phyloP scores from a whole-genome alignment of 2,797 vertebrate genomes.

The Remorina albescens region DNA sequence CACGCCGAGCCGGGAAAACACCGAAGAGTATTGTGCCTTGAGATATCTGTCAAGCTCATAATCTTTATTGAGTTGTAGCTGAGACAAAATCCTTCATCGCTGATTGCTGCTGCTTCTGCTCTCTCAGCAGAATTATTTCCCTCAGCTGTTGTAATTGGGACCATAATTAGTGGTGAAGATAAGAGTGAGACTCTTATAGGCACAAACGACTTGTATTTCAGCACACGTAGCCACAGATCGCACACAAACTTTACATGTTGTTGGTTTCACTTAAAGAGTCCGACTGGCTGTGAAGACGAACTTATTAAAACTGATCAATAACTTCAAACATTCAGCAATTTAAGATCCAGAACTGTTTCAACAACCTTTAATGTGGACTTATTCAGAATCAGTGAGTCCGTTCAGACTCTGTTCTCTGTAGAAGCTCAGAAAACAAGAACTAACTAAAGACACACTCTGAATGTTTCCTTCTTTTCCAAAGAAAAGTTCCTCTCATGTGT shows the following conservation, averaged over 20 bases:
- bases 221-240: constrained; percentile 58
- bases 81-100: constrained; percentile 44
- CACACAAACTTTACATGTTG: neutral
- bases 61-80: constrained; percentile 64
- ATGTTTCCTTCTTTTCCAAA: too few relatives aligned
- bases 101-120: constrained; percentile 43
- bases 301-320: neutral
- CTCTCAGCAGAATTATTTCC: constrained; percentile 66
- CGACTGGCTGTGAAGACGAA: neutral
- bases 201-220: constrained; percentile 50
- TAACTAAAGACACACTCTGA: too few relatives aligned
- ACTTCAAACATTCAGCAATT: too few relatives aligned
- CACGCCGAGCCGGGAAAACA: constrained; percentile 13
- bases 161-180: constrained; percentile 60
- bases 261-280: neutral
- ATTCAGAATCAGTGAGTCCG: too few relatives aligned
- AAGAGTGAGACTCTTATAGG: constrained; percentile 40
- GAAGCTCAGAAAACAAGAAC: too few relatives aligned
- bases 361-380: too few relatives aligned
- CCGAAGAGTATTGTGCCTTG: constrained; percentile 33
- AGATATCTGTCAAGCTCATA: constrained; percentile 51
- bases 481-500: too few relatives aligned
- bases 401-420: too few relatives aligned
- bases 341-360: too few relatives aligned
- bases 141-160: constrained; percentile 61